Base-by-base conservation (phyloP, 1,140 invertebrate genomes). In the Rhizoglyphus robini region DNA sequence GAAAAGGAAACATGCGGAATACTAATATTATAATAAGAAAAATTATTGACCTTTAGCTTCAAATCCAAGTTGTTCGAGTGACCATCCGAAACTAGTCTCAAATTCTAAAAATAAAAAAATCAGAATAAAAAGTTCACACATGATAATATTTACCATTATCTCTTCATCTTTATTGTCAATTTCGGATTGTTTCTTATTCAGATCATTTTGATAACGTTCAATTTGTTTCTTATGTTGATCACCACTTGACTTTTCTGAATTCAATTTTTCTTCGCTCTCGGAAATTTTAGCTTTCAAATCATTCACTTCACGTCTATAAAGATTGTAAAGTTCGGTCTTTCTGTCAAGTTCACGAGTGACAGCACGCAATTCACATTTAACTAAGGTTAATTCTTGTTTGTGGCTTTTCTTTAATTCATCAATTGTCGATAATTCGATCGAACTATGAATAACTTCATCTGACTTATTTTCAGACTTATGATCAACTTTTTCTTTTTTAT, bases 1-100 rank as follows among this genome's bases (percentile, higher is more conserved):
- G n/a, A n/a, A n/a, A n/a, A n/a, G n/a, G n/a, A n/a, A n/a, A n/a
- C n/a, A n/a, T n/a, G n/a, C n/a, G n/a, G n/a, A n/a, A n/a, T n/a
- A n/a, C n/a, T n/a, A n/a, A n/a, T n/a, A 11, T 41, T 18, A 41
- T 11, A 41, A 41, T 18, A 41, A 41, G 8, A 8, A 41, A 41
- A 41, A 41, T 41, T 27, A 60, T 38, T 38, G 15, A 60, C 58
- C 58, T 60, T 60, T 60, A 60, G 15, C 36, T 60, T 60, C 58
- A 60, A n/a, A 38, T 60, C 27, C 15, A 60, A 32, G 18, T 60
- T 60, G 13, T 60, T 30, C 15, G 13, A n/a, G 27, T 32, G 13
- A n/a, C 36, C 58, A 32, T 60, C 54, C 15, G 36, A 3, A 11
- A 18, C 13, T 15, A 11, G 27, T n/a, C 36, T 60, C n/a, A 60